Conservation (phyloP, 2,888 invertebrate species). For the Eurytoma adleriae region DNA sequence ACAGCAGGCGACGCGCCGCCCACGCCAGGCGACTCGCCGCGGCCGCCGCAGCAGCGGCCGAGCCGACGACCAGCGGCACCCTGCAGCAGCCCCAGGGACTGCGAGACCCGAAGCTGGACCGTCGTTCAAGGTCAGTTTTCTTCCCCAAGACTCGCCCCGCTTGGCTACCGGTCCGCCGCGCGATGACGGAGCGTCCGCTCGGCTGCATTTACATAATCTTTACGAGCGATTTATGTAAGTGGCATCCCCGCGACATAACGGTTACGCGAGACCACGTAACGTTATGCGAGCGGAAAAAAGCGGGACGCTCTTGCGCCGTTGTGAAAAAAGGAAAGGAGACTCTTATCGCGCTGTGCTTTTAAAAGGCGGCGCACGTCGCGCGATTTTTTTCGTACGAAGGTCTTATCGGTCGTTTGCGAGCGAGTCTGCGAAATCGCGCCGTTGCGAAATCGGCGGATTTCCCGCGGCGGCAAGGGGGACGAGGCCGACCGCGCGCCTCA, state of each 20-base stretch:
- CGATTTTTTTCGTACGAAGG: too few relatives aligned
- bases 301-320: neutral
- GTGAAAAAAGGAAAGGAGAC: neutral
- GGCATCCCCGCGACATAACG: constrained; percentile 20
- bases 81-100: constrained; percentile 22
- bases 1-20: constrained; percentile 15
- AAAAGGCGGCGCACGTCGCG: too few relatives aligned
- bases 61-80: constrained; percentile 1
- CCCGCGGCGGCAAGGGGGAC: constrained; percentile 11
- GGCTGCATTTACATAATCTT: constrained; percentile 33
- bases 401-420: neutral
- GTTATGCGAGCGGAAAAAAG: neutral
- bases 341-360: neutral
- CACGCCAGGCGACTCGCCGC: constrained; percentile 1
- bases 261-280: neutral
- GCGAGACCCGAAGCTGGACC: constrained; percentile 71
- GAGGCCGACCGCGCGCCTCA: constrained; percentile 9
- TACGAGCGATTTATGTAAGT: constrained; percentile 26
- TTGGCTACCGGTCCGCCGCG: neutral
- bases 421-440: constrained; percentile 3
- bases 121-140: constrained; percentile 70
- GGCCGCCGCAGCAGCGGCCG: neutral
- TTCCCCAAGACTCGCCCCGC: neutral
- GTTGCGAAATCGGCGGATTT: constrained; percentile 4
- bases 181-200: too few relatives aligned